Evolutionary conservation across 2,797 vertebrate species (phyloP), one percentile per base, ranked within the genome.

Genomic region (Amblyraja radiata): DNA sequence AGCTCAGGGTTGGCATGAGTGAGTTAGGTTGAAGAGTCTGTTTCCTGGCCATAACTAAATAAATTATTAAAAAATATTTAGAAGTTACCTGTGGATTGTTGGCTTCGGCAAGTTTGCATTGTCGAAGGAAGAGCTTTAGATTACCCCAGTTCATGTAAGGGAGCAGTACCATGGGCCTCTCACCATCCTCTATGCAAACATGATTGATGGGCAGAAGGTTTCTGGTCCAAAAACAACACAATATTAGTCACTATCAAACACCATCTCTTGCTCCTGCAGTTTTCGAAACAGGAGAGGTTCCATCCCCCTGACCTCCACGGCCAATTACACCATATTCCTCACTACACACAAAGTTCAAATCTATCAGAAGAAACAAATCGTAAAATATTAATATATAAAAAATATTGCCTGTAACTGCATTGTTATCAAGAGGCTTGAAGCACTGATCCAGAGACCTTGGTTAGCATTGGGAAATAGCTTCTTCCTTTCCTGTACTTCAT

Each of bases 121-220:
- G 99, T 90, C 99, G 96, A 95, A 99, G 96, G 95, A 99, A 99
- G 76, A 99, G 97, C 94, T 99, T 99, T 81, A 99, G 98, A 95
- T 99, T 99, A 28, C 99, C 99, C 99, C 99, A 99, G 79, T 98
- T 98, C 98, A 99, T 98, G 95, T 98, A 99, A 0, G 99, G 99
- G 94, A 99, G 93, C 94, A 99, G 95, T 94, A 99, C 99, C 98
- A 99, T 98, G 21, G 99, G 99, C 93, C 98, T 99, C 97, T 99
- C 98, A 93, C 98, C 98, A 4, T 99, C 99, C 94, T 99, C 99
- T 94, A 97, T 98, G 93, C 98, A 99, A 90, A 98, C 99, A 0
- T 99, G 98, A 93, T 98, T 98, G 94, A 99, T 99, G 71, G 99
- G 99, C 93, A 99, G 95, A 94, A 99, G 97, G 95, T 99, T 99